Evolutionary conservation across 2,797 vertebrate genomes (phyloP), one percentile per base, ranked within the genome.

Genomic region (Emydoidea blandingii): DNA sequence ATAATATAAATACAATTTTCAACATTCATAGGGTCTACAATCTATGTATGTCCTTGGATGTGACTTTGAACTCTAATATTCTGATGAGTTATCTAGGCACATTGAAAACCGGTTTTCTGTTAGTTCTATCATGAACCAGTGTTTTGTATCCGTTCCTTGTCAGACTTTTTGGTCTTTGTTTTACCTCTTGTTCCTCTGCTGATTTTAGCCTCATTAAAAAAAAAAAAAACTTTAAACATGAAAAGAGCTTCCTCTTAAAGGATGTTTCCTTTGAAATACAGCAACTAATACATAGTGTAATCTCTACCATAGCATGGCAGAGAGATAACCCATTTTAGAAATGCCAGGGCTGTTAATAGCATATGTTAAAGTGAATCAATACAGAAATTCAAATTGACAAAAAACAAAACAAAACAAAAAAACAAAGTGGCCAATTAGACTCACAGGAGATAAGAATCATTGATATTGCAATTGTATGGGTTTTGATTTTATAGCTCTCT

Each of bases 341-440:
- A 88, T 86, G 37, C 7, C 62, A 68, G 21, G 49, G 59, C 14
- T 94, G 89, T 80, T 95, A 92, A 76, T 19, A 87, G 57, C 47
- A 47, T 37, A 57, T 54, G 74, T 54, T 12, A 90, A 90, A 34
- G 29, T 87, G 18, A 91, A 90, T 49, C 5, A 83, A 84, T 85
- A 59, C 68, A 91, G 47, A 86, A 34, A 81, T 88, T 82, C 1
- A 94, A 96, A 82, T 1, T 78, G 15, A 41, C 87, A 54, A 83
- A 95, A 90, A 94, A 47, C n/a, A 90, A 81, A 59, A 23, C 37
- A 37, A 37, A 37, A 95, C 88, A 94, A 47, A 90, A 81, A 59
- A 23, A 81, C n/a, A 53, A 93, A 83, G 4, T 68, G 85, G 85
- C 79, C 57, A 91, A 34, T 93, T 84, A 54, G 89, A 96, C 41